A percentile compares a stretch with the other conserved stretches of the same genome.
Conservation (phyloP, 2,888 invertebrate species). For the Exephanes ischioxanthus region DNA sequence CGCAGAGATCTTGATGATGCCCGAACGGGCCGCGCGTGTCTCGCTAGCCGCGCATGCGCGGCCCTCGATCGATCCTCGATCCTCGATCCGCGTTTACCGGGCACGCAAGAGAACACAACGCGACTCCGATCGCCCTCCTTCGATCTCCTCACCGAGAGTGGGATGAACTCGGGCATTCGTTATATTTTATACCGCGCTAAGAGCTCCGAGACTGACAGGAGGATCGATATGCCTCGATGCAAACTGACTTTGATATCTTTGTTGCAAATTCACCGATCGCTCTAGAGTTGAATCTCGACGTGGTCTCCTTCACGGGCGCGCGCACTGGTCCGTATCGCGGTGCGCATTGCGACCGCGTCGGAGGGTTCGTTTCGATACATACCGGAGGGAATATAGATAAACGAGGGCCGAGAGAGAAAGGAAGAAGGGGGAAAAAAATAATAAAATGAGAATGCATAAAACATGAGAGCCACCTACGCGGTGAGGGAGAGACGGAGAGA, state of each 20-base stretch:
- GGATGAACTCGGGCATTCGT: constrained; percentile 28
- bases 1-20: constrained; percentile 51
- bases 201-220: neutral
- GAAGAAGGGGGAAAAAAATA: constrained; percentile 17
- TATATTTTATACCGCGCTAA: constrained; percentile 1
- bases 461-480: constrained; percentile 47
- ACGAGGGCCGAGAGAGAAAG: neutral
- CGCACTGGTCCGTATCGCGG: no score
- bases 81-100: neutral
- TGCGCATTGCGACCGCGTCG: neutral
- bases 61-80: constrained; percentile 26
- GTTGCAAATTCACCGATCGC: constrained; percentile 8
- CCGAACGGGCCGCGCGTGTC: constrained; percentile 37
- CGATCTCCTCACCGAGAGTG: constrained; percentile 28
- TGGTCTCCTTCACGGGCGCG: neutral
- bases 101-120: constrained; percentile 11
- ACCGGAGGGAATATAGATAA: neutral
- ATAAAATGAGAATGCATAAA: constrained; percentile 48
- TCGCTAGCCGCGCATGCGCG: constrained; percentile 28
- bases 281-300: neutral
- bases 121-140: constrained; percentile 12
- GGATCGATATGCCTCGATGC: constrained; percentile 1
- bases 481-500: constrained; percentile 9
- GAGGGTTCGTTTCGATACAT: neutral
- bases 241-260: constrained; percentile 36